Percentiles rank a stretch among this genome's conserved stretches.
phyloP scores from a whole-genome alignment of 2,797 vertebrate species.

The Tokudaia muenninki region DNA sequence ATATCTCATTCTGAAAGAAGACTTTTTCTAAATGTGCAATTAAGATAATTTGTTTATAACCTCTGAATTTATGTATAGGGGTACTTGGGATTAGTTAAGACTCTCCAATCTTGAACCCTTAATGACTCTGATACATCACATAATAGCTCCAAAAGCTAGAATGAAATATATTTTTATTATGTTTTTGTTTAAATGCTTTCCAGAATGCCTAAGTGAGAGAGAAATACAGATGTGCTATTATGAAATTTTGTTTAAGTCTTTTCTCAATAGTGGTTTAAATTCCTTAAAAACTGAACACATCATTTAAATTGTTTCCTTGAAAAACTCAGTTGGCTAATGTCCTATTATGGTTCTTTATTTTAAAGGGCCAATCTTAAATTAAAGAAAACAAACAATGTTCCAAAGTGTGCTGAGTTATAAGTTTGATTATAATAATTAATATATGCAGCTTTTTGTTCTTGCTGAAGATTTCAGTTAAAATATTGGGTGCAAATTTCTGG shows the following conservation, averaged over 20 bases:
- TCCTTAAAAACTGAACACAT: neutral
- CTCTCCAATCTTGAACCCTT: conserved; percentile 70
- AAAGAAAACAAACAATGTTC: neutral
- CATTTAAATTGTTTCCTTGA: neutral
- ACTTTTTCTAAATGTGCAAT: conserved; percentile 76
- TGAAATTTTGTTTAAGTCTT: neutral
- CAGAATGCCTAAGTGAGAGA: conserved; percentile 55
- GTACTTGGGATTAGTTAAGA: conserved; percentile 70
- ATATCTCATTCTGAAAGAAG: conserved; percentile 73
- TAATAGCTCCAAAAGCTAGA: conserved; percentile 48
- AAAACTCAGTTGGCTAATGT: conserved; percentile 25
- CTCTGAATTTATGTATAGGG: conserved; percentile 73
- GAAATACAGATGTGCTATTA: neutral
- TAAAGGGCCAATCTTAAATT: neutral
- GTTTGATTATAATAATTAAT: neutral
- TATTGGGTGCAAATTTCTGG: neutral
- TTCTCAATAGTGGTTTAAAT: neutral
- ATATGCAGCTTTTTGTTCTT: neutral
- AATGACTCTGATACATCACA: conserved; percentile 63
- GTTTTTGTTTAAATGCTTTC: conserved; percentile 65
- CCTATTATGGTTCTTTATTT: neutral
- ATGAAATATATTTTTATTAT: conserved; percentile 39
- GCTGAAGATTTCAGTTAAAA: conserved; percentile 18
- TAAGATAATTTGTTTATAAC: conserved; percentile 74
- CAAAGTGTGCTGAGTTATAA: neutral